Evolutionary conservation across 1,140 invertebrate genomes (phyloP), one percentile per base, ranked within the genome.

Genomic region (Nephotettix cincticeps): DNA sequence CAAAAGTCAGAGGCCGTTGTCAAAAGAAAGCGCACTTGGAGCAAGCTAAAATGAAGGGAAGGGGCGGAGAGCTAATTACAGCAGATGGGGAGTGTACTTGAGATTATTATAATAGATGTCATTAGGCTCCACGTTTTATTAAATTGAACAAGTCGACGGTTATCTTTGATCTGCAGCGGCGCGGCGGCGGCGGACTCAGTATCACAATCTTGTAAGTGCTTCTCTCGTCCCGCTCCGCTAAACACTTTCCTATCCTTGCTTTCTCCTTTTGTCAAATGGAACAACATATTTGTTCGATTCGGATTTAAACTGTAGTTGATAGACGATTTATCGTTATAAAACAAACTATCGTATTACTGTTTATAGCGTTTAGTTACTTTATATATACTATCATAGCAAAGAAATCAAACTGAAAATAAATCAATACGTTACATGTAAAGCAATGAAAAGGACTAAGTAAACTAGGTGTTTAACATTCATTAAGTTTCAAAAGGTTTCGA

Each of bases 171-270:
- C 47, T 51, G 47, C 21, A 9, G 14, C n/a, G 3, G 47, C 47
- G 47, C 14, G 4, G 6, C 3, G 21, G 6, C 19, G 47, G 47
- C n/a, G 19, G 19, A 51, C 47, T 21, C 21, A 4, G 14, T 51
- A 51, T 51, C 47, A 51, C 47, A 51, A 51, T 51, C 47, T 51
- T 51, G 14, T 51, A 51, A 51, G 47, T 51, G 47, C 47, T 51
- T n/a, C 21, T 9, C 47, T 19, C 21, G 4, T 51, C 4, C 6
- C 47, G 4, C 21, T 51, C 47, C n/a, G 4, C 21, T n/a, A 40
- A 9, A 4, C 19, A n/a, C 19, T 51, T 21, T 51, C 14, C 47
- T 51, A 2, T 51, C 47, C 19, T 9, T 51, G 47, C 4, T 3
- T 21, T 51, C 19, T n/a, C n/a, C n/a, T 11, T 9, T 51, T 51